Evolutionary conservation across 64 coral and sea anemone species (phyloP), one percentile per base, ranked within the genome.

Genomic region (Anthopleura sola): DNA sequence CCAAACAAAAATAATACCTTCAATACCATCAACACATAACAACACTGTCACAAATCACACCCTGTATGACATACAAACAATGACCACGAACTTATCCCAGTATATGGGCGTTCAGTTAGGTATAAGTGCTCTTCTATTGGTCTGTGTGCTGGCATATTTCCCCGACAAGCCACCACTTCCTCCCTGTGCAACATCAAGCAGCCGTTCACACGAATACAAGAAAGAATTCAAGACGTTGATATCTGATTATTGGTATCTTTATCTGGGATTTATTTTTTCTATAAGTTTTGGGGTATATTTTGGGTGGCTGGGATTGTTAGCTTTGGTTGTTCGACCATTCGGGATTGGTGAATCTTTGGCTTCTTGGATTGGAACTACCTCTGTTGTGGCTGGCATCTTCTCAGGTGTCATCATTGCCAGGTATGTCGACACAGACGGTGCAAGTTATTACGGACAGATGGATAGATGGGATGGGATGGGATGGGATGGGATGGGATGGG

Each of bases 141-240:
- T 95, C 12, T 90, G 88, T 69, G 34, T 91, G 24, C 60, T 91
- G 81, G n/a, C 91, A 15, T 95, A 95, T 74, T 95, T 95, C 51
- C 93, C 93, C 5, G 75, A 85, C n/a, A 88, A 87, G 26, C 88
- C 93, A 1, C 89, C 89, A 19, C 20, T 91, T 82, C 60, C 85
- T 82, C 44, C 88, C 1, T 91, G 88, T 6, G 58, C 74, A 26
- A 74, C 38, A 44, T 49, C 75, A 32, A 77, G 75, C 24, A 90
- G 46, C 47, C 58, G 18, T 33, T 68, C 50, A 36, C 64, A 85
- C 26, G 36, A 84, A 32, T 78, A 56, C 50, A 60, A n/a, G 28
- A 19, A 64, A 49, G 79, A 44, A 82, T 47, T 83, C 40, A 83
- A 68, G 47, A 1, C 19, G 19, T 60, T 88, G 75, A 34, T 79